Base-by-base conservation (phyloP, 1,140 invertebrate genomes). In the Drosophila willistoni region DNA sequence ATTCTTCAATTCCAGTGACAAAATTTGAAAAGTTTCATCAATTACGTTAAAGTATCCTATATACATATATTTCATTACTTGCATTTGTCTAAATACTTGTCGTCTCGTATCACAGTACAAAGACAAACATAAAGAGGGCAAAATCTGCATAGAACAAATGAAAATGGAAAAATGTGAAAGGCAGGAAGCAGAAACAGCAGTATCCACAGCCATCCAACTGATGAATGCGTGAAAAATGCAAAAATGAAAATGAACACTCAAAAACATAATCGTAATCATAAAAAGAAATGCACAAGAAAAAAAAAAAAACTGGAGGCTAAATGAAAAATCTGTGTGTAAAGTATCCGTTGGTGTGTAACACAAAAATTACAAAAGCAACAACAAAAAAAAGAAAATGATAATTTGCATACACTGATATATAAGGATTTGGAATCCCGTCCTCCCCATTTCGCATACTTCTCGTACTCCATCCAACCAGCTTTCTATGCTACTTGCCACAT, bases 231-330 rank as follows among this genome's bases (percentile, higher is more conserved):
- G 44, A 51, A 51, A 51, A 51, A 51, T 51, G 44, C 44, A 51
- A 51, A 51, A 51, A 51, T 51, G 44, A 51, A 51, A 51, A 51
- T 51, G 44, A 51, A 51, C 44, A 51, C 44, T 51, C 44, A 51
- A 51, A 51, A 51, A 22, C 44, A 51, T 51, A 51, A 51, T 51
- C 44, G 7, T 51, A 51, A 51, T 51, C 44, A 22, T 51, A 51
- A 51, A 51, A 51, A 51, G 19, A 22, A 47, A 17, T 29, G 29
- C 29, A 47, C 10, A 9, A 47, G 7, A 19, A 22, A 22, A 12
- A 22, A 51, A 19, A 22, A 22, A 51, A 51, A 51, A 51, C 44
- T 51, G 44, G 44, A 22, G 44, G 44, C 44, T 51, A 51, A 51
- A 51, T 51, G 44, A 51, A 51, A 51, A 51, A 51, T 51, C 44